These are phyloP conservation scores for Oceanodroma leucorhoa DNA, from an alignment of 2,797 vertebrate genomes.

Conservation along the genomic window DNA sequence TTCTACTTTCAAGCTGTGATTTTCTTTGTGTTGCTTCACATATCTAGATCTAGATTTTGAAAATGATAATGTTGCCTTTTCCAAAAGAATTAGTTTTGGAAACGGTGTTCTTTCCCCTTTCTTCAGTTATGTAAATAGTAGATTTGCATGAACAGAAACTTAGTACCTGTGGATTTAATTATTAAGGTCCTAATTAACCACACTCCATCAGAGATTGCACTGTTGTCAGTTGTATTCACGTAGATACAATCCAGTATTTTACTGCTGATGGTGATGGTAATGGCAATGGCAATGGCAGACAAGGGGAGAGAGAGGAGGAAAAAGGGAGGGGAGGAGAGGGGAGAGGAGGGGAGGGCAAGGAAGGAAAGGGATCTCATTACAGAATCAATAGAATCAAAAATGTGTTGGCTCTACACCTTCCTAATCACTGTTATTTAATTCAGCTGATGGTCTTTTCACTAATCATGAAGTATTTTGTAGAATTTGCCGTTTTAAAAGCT, in stretches of 20 bases:
- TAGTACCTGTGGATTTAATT: background rate
- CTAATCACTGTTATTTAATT: background rate
- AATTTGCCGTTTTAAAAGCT: background rate
- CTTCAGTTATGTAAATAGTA: background rate
- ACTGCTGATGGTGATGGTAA: background rate
- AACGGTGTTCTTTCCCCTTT: background rate
- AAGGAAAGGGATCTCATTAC: background rate
- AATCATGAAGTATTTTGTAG: background rate
- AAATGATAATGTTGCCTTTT: background rate
- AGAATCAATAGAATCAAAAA: background rate
- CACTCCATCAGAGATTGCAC: background rate
- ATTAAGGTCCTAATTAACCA: background rate
- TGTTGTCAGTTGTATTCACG: background rate
- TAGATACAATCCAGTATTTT: background rate
- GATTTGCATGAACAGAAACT: background rate
- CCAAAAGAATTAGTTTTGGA: background rate
- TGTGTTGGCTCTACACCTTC: background rate
- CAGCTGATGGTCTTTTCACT: background rate
- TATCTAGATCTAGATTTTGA: background rate
- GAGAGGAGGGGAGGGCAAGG: too few species aligned
- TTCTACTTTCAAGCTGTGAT: background rate
- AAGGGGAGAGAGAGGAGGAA: background rate
- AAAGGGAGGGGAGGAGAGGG: background rate
- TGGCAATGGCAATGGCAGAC: background rate
- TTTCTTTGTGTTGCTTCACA: background rate